phyloP scores from a whole-genome alignment of 2,113 vertebrate species.

The Hippopotamus amphibius region DNA sequence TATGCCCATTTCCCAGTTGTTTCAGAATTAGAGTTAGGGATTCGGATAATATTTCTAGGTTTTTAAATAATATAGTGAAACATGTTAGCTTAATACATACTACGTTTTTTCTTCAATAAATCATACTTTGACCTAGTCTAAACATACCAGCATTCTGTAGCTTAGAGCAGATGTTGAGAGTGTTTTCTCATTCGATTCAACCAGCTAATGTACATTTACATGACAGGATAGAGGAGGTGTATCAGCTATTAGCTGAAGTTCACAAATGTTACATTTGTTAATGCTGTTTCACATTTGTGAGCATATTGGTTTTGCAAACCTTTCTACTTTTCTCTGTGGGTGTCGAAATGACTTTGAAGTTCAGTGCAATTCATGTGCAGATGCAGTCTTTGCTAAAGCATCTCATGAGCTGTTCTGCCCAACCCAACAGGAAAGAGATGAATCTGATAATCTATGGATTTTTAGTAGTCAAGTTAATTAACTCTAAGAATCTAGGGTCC shows the following conservation, averaged over 20 bases:
- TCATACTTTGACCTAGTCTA: background rate
- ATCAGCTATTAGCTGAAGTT: slow-evolving; percentile 5
- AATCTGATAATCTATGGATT: background rate
- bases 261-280: background rate
- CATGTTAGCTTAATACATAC: background rate
- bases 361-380: background rate
- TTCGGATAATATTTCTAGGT: background rate
- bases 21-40: background rate
- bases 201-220: background rate
- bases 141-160: background rate
- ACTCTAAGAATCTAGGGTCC: background rate
- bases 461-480: background rate
- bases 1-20: background rate
- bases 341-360: background rate
- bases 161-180: background rate
- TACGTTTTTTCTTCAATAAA: background rate
- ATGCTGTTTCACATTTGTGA: background rate
- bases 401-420: background rate
- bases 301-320: background rate
- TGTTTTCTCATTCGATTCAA: background rate
- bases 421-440: background rate
- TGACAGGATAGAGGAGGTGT: background rate
- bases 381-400: background rate
- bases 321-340: background rate
- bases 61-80: slow-evolving; percentile 1